A percentile compares a stretch with the other conserved stretches of the same genome.
phyloP scores from a whole-genome alignment of 2,113 vertebrate genomes.

The Mungos mungo region DNA sequence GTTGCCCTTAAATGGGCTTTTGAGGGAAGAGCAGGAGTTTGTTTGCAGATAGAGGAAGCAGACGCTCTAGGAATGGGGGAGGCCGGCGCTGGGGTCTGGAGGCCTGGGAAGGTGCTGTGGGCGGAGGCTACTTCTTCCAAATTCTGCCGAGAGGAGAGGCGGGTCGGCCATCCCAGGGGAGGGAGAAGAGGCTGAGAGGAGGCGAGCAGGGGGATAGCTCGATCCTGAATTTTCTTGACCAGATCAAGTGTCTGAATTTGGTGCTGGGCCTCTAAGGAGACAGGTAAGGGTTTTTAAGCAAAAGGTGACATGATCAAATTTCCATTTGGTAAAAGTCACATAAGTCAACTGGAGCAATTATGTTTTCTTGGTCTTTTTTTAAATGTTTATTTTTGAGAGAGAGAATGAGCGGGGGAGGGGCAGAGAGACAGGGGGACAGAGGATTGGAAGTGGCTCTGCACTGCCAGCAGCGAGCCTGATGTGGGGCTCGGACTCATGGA shows the following conservation, averaged over 20 bases:
- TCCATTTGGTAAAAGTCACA: background rate
- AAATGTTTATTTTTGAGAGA: too few relatives aligned
- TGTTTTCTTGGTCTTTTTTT: too few relatives aligned
- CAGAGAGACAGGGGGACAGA: too few relatives aligned
- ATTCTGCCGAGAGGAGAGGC: background rate
- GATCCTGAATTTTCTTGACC: background rate
- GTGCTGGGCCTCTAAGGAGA: background rate
- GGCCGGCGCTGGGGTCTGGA: background rate
- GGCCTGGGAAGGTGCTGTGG: background rate
- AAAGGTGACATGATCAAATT: background rate
- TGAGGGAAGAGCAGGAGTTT: background rate
- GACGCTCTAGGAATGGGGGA: background rate
- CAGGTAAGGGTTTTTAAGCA: background rate
- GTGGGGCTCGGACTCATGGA: too few relatives aligned
- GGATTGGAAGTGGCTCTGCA: too few relatives aligned
- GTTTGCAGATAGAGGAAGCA: background rate
- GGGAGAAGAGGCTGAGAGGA: background rate
- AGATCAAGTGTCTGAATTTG: background rate
- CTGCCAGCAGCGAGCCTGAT: too few relatives aligned
- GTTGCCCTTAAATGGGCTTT: background rate
- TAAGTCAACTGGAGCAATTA: background rate
- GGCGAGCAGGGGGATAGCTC: background rate
- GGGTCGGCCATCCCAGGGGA: rapidly evolving
- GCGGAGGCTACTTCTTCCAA: background rate
- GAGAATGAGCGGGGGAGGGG: too few relatives aligned